These are phyloP conservation scores for Centroberyx gerrardi DNA, from an alignment of 2,797 vertebrate genomes.

Conservation along the genomic window DNA sequence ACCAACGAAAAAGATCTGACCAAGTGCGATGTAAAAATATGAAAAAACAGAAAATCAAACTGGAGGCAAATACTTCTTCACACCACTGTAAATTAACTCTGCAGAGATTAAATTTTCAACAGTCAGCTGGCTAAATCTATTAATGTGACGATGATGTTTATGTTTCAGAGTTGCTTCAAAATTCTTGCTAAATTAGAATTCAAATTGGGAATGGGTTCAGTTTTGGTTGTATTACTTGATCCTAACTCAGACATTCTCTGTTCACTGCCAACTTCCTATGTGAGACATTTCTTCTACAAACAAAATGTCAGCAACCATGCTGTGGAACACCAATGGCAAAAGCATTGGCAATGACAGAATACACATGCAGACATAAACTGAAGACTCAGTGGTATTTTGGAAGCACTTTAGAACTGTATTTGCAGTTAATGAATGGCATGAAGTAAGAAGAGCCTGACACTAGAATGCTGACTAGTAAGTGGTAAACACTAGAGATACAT, in stretches of 20 bases:
- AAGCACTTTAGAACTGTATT: not conserved
- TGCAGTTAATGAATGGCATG: not conserved
- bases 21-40: conserved; percentile 1
- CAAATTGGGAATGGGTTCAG: no score
- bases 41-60: not conserved
- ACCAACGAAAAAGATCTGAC: conserved; percentile 1
- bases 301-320: not conserved
- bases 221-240: not conserved
- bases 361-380: conserved; percentile 15
- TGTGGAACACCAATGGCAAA: not conserved
- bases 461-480: conserved; percentile 1
- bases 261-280: not conserved
- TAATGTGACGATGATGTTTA: not conserved
- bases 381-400: conserved; percentile 20
- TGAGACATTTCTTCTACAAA: not conserved
- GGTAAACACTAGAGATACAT: conserved; percentile 3
- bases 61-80: not conserved
- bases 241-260: not conserved
- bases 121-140: no score
- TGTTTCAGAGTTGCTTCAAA: not conserved
- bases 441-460: conserved; percentile 33
- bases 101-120: no score
- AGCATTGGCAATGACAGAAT: conserved; percentile 13
- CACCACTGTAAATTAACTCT: not conserved
- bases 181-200: no score